phyloP scores from a whole-genome alignment of 2,113 vertebrate genomes.

The Clarias gariepinus region DNA sequence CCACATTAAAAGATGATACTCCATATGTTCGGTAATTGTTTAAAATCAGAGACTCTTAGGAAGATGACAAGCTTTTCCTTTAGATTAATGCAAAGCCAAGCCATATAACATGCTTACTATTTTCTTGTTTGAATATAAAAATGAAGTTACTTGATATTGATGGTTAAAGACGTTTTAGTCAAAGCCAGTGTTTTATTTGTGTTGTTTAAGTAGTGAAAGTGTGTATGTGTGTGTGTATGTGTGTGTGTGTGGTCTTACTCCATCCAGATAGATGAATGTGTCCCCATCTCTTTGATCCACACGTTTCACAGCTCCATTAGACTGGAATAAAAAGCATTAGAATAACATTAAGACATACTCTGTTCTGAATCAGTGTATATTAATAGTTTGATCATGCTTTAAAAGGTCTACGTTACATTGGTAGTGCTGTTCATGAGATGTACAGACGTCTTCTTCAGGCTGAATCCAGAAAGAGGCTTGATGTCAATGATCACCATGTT shows the following conservation, averaged over 20 bases:
- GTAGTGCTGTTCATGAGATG: constrained; percentile 59
- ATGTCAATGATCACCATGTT: constrained; percentile 82
- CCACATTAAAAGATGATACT: no score
- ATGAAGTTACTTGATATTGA: no score
- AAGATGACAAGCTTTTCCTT: not conserved
- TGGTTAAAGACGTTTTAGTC: no score
- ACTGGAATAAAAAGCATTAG: constrained; percentile 50
- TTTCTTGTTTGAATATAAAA: no score
- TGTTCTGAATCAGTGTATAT: not conserved
- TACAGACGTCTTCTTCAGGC: constrained; percentile 61
- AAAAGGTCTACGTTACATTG: not conserved
- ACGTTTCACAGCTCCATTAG: constrained; percentile 61
- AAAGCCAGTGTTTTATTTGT: not conserved
- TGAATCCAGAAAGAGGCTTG: constrained; percentile 79
- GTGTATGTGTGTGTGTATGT: constrained; percentile 5
- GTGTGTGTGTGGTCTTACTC: constrained; percentile 55
- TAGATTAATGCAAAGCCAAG: no score
- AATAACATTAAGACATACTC: not conserved
- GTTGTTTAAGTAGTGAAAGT: not conserved
- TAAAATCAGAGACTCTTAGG: not conserved
- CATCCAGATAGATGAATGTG: constrained; percentile 72
- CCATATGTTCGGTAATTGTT: not conserved
- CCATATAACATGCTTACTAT: no score
- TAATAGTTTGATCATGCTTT: not conserved
- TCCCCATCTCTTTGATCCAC: constrained; percentile 66